These are phyloP conservation scores for Agonopterix alstromeriana DNA, from an alignment of 2,888 invertebrate species.

Conservation along the genomic window DNA sequence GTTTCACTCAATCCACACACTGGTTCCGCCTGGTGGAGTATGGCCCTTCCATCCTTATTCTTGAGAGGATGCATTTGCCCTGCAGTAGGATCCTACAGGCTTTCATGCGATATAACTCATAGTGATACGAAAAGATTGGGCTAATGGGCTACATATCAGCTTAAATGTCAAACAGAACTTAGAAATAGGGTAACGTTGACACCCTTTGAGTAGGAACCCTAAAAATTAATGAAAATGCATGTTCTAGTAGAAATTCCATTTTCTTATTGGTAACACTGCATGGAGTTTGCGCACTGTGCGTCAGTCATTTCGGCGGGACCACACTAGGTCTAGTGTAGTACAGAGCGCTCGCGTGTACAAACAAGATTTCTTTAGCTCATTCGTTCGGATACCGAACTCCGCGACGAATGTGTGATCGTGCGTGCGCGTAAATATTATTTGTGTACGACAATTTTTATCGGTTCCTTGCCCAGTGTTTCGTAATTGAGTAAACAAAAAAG, in stretches of 20 bases:
- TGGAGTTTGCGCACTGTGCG: slow-evolving; percentile 6
- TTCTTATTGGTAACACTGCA: slow-evolving; percentile 17
- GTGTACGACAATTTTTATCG: neutral
- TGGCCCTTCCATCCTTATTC: no score
- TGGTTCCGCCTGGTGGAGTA: no score
- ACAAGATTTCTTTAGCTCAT: slow-evolving; percentile 1
- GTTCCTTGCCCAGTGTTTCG: slow-evolving; percentile 5
- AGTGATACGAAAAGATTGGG: no score
- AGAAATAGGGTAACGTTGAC: no score
- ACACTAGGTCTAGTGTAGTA: neutral
- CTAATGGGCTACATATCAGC: no score
- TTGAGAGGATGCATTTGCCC: no score
- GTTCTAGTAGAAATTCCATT: slow-evolving; percentile 3
- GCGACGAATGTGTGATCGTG: slow-evolving; percentile 3
- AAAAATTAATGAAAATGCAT: no score
- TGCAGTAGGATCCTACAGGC: no score
- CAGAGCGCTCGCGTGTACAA: neutral
- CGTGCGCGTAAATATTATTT: slow-evolving; percentile 1
- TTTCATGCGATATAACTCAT: no score
- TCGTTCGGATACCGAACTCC: slow-evolving; percentile 4
- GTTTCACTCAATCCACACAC: no score
- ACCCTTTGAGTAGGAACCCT: no score
- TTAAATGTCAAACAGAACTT: no score
- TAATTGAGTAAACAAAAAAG: slow-evolving; percentile 8
- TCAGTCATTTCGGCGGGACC: slow-evolving; percentile 1